Evolutionary conservation across 2,797 vertebrate species (phyloP).

Genomic region (Ambastaia sidthimunki): DNA sequence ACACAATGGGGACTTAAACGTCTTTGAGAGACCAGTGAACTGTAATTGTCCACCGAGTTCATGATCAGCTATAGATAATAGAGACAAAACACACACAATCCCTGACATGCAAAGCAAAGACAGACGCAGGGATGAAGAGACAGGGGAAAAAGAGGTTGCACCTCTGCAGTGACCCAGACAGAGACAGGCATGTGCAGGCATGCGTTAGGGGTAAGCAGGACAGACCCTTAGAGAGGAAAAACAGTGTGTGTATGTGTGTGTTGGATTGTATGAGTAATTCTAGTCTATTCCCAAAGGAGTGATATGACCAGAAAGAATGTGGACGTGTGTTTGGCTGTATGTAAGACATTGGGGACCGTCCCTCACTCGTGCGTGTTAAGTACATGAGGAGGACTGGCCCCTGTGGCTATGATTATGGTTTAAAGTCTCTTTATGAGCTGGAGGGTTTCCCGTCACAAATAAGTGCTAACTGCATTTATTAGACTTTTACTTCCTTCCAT

Average conservation of each 20-base stretch:
- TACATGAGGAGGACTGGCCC: constrained; percentile 27
- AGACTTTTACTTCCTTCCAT: constrained; percentile 63
- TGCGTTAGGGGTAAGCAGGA: constrained; percentile 48
- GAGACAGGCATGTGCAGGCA: constrained; percentile 29
- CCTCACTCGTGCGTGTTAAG: constrained; percentile 38
- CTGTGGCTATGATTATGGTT: constrained; percentile 45
- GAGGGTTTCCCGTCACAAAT: constrained; percentile 79
- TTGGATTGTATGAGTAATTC: constrained; percentile 37
- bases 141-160: constrained; percentile 39
- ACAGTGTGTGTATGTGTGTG: constrained; percentile 3
- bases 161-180: constrained; percentile 48
- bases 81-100: neutral
- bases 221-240: constrained; percentile 52
- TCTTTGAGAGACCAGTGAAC: neutral
- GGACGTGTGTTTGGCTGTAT: constrained; percentile 49
- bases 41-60: constrained; percentile 66
- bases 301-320: constrained; percentile 48
- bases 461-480: constrained; percentile 67
- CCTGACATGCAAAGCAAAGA: neutral
- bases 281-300: constrained; percentile 50
- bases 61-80: neutral
- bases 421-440: constrained; percentile 71
- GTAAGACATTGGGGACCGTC: constrained; percentile 48
- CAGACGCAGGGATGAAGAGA: neutral
- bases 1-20: too few species aligned